Base-by-base conservation (phyloP, 30 jellyfish, hydroid and myxozoan genomes). In the Hydra vulgaris region DNA sequence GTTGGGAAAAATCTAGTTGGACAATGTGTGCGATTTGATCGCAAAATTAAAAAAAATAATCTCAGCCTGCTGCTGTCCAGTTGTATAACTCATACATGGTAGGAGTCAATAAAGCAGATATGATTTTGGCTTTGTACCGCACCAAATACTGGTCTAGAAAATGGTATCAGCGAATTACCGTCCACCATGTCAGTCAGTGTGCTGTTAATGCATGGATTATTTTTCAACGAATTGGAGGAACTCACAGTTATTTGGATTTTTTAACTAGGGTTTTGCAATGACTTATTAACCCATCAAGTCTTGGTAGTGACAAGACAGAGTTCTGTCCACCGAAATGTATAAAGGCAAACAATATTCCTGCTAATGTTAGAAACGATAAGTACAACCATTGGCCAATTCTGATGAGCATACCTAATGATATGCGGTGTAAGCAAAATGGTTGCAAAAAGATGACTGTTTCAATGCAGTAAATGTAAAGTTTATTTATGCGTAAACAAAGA, bases 81-180 rank as follows among this genome's bases (percentile, higher is more conserved):
- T 40, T 40, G 61, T 40, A 40, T 12, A 40, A 40, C 61, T 40
- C 61, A 40, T 40, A 12, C 61, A 40, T 40, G 61, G 61, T 5
- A 12, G 61, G 61, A 40, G 61, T 40, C 61, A 40, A 40, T 40
- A 40, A 40, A 40, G 61, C 61, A n/a, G 75, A 68, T 16, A 68
- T 23, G 88, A 80, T 81, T 40, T 61, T 81, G 74, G 71, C 88
- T 21, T 61, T 81, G 86, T 71, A 81, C 70, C 86, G 87, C 86
- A 81, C 88, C 74, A 71, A 81, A 70, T 8, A 66, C 76, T 69
- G 86, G 27, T 15, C 82, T 21, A 81, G 88, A 40, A 81, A 69
- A 40, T 81, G 86, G 88, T 81, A 81, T 71, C 86, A 81, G 74
- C 85, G 78, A 81, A 81, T 81, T 81, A 87, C 88, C n/a, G 18